Conservation (phyloP, 2,888 invertebrate genomes). For the Choristoneura rosaceana region DNA sequence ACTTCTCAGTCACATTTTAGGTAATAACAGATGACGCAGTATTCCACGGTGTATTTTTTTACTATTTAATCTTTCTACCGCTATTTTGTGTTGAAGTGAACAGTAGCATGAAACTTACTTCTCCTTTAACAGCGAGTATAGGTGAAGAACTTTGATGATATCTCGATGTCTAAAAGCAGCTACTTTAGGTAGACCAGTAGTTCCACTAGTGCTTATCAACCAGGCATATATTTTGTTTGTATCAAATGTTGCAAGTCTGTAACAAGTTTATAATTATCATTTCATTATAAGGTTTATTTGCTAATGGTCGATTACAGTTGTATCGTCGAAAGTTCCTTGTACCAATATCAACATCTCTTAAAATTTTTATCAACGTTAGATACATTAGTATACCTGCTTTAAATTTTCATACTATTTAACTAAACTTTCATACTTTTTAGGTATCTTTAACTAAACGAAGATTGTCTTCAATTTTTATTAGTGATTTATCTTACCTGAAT, state of each 20-base stretch:
- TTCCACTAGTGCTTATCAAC: constrained; percentile 69
- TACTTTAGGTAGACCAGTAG: constrained; percentile 65
- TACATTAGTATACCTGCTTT: no score
- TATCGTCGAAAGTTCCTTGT: no score
- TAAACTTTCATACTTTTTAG: no score
- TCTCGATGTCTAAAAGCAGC: constrained; percentile 63
- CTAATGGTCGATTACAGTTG: no score
- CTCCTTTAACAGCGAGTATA: constrained; percentile 7
- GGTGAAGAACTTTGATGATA: constrained; percentile 39
- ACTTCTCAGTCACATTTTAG: neutral
- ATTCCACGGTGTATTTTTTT: neutral
- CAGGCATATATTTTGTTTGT: constrained; percentile 59
- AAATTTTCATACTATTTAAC: no score
- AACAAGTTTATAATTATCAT: constrained; percentile 39
- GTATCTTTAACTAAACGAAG: neutral
- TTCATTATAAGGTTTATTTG: no score
- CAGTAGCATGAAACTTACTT: constrained; percentile 16
- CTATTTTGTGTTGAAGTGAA: no score
- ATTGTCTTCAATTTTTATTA: neutral
- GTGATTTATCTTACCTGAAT: constrained; percentile 55
- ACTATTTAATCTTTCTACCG: neutral
- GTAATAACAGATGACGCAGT: neutral
- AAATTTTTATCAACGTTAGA: no score
- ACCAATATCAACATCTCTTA: no score
- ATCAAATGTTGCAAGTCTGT: constrained; percentile 63